Evolutionary conservation across 2,888 invertebrate genomes (phyloP).

Genomic region (Chloroclysta siterata): DNA sequence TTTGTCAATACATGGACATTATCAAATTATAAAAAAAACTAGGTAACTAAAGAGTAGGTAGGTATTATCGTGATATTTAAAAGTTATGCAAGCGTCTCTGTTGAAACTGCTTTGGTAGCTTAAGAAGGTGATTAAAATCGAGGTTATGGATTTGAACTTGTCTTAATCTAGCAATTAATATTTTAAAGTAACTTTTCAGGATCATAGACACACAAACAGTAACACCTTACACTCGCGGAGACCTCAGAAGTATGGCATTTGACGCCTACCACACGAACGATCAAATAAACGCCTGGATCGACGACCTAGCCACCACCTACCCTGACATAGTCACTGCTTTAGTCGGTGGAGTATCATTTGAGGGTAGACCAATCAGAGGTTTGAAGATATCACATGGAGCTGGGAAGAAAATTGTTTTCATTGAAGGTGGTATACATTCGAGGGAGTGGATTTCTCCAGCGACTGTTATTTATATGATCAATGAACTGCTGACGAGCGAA

Average conservation of each 20-base stretch:
- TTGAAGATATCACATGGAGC: constrained; percentile 67
- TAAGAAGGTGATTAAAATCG: too few species aligned
- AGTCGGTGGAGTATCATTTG: constrained; percentile 69
- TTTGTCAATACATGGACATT: too few species aligned
- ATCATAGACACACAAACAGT: constrained; percentile 74
- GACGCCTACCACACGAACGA: constrained; percentile 84
- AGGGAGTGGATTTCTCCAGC: constrained; percentile 91
- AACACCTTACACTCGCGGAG: constrained; percentile 47
- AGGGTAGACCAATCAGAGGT: constrained; percentile 70
- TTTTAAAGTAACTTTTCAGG: constrained; percentile 49
- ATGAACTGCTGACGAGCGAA: constrained; percentile 86
- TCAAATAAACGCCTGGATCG: constrained; percentile 86
- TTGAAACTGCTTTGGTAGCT: too few species aligned
- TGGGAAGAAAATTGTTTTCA: constrained; percentile 56
- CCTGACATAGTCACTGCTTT: constrained; percentile 74
- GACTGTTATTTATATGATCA: constrained; percentile 87
- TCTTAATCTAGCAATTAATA: not conserved
- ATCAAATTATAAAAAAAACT: too few species aligned
- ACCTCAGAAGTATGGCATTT: constrained; percentile 66
- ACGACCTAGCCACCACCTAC: constrained; percentile 71
- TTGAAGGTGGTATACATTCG: constrained; percentile 87
- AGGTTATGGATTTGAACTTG: too few species aligned
- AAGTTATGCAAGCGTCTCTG: too few species aligned
- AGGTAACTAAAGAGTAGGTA: too few species aligned
- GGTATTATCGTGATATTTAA: too few species aligned